phyloP scores from a whole-genome alignment of 2,888 invertebrate genomes.

The Drosophila mimica region DNA sequence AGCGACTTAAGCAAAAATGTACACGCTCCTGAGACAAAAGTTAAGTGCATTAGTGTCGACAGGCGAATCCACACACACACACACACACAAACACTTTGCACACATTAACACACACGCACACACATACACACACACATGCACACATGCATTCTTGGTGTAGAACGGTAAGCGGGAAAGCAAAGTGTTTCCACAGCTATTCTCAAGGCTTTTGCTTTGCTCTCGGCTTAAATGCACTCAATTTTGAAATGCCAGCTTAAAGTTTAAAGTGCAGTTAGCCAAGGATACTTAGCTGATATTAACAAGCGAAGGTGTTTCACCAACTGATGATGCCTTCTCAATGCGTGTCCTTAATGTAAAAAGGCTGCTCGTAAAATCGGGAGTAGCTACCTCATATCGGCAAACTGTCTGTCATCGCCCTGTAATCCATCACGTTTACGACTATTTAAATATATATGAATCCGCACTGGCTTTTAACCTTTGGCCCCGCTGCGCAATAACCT shows the following conservation, averaged over 20 bases:
- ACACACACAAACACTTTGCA: not conserved
- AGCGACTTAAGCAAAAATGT: slow-evolving; percentile 21
- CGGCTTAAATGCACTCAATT: slow-evolving; percentile 18
- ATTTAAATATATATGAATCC: slow-evolving; percentile 62
- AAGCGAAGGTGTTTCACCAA: slow-evolving; percentile 22
- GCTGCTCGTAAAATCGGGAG: slow-evolving; percentile 41
- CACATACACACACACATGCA: not conserved
- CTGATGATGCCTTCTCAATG: not conserved
- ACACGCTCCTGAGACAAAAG: slow-evolving; percentile 11
- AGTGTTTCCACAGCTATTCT: slow-evolving; percentile 10
- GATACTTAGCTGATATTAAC: slow-evolving; percentile 19
- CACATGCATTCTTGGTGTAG: not conserved
- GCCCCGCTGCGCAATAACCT: slow-evolving; percentile 7
- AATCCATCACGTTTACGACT: slow-evolving; percentile 75
- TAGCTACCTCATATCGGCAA: slow-evolving; percentile 34
- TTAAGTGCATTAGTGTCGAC: slow-evolving; percentile 47
- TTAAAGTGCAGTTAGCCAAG: slow-evolving; percentile 31
- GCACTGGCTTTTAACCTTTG: slow-evolving; percentile 54
- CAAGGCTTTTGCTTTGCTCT: slow-evolving; percentile 24
- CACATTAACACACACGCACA: not conserved
- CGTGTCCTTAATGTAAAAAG: slow-evolving; percentile 40
- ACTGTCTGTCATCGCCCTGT: slow-evolving; percentile 51
- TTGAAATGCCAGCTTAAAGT: slow-evolving; percentile 27
- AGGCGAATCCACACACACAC: not conserved
- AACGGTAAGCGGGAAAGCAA: not conserved